phyloP scores from a whole-genome alignment of 2,888 invertebrate species.

The Geophilus truncorum region DNA sequence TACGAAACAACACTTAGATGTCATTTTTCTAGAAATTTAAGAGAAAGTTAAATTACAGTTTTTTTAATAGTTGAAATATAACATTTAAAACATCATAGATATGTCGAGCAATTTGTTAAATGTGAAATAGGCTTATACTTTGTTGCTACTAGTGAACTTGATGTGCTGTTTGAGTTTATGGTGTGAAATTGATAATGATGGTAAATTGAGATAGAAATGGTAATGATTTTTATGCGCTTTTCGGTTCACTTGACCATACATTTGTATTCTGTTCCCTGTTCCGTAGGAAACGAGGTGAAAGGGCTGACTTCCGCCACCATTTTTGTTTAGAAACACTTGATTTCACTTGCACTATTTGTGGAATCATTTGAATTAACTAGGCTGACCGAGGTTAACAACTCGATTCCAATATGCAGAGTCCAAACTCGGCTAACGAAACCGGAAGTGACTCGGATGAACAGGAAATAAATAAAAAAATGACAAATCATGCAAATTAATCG shows the following conservation, averaged over 20 bases:
- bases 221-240: neutral
- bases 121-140: neutral
- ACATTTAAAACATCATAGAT: neutral
- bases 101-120: neutral
- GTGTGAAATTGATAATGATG: neutral
- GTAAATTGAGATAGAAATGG: neutral
- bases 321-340: constrained; percentile 2
- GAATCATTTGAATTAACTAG: constrained; percentile 10
- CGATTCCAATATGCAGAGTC: neutral
- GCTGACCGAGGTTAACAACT: constrained; percentile 1
- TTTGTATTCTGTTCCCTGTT: constrained; percentile 1
- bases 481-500: too few species aligned
- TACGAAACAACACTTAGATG: neutral
- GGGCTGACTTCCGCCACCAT: neutral
- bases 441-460: too few species aligned
- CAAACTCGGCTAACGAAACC: neutral
- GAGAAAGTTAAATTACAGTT: neutral
- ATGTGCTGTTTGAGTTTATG: neutral
- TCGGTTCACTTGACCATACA: neutral
- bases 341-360: constrained; percentile 6
- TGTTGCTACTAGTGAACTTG: neutral
- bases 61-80: neutral
- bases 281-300: constrained; percentile 25
- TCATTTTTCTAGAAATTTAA: neutral
- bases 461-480: too few species aligned